A percentile compares a stretch with the other conserved stretches of the same genome.
Evolutionary conservation across 2,113 vertebrate species (phyloP).

Genomic region (Pangasianodon gigas): DNA sequence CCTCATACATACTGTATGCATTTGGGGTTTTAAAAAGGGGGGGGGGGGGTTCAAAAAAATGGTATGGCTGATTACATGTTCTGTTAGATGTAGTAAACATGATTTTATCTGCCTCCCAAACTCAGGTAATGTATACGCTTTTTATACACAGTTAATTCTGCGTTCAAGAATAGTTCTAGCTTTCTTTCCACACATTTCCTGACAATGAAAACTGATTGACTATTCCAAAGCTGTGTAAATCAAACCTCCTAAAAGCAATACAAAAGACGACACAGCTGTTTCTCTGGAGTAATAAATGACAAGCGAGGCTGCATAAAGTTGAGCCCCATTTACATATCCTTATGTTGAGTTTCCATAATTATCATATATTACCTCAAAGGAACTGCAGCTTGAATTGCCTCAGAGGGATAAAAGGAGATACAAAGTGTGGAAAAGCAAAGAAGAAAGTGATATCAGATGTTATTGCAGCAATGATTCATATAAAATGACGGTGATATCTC

Average conservation of each 20-base stretch:
- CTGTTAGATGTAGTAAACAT: not conserved
- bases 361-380: conserved; percentile 65
- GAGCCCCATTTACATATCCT: conserved; percentile 68
- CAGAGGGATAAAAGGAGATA: conserved; percentile 41
- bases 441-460: conserved; percentile 12
- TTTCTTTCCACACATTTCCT: not conserved
- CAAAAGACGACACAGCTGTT: conserved; percentile 51
- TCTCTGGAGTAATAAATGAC: conserved; percentile 53
- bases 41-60: too few species aligned
- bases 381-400: conserved; percentile 37
- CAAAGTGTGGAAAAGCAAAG: conserved; percentile 35
- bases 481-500: not conserved
- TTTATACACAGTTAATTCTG: not conserved
- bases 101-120: not conserved
- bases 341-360: conserved; percentile 70
- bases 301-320: conserved; percentile 53
- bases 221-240: not conserved
- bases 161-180: too few species aligned
- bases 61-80: not conserved
- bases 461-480: conserved; percentile 32
- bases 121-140: not conserved
- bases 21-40: too few species aligned
- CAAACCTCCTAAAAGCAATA: not conserved
- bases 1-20: too few species aligned
- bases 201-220: not conserved